phyloP scores from a whole-genome alignment of 2,888 invertebrate species.

The Agrotis clavis region DNA sequence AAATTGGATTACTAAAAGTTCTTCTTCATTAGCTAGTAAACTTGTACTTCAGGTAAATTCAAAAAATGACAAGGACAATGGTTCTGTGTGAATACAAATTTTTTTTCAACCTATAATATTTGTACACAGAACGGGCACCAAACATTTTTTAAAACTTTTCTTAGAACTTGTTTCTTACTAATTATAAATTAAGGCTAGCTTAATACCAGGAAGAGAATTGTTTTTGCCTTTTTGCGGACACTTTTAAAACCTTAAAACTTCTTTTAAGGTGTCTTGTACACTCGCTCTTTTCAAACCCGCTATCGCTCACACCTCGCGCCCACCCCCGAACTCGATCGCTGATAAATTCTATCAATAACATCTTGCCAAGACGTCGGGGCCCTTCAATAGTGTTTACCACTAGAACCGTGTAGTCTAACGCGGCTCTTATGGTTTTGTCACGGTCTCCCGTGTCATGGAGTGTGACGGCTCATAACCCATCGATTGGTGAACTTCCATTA shows the following conservation, averaged over 20 bases:
- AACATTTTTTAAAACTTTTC: too few relatives aligned
- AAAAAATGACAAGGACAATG: too few relatives aligned
- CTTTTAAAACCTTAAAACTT: neutral
- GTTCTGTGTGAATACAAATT: too few relatives aligned
- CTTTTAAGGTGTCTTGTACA: too few relatives aligned
- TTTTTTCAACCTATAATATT: neutral
- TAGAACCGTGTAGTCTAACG: constrained; percentile 81
- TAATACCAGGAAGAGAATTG: too few relatives aligned
- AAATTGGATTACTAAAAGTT: neutral
- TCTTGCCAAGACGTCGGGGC: constrained; percentile 84
- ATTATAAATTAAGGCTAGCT: too few relatives aligned
- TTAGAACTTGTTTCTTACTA: too few relatives aligned
- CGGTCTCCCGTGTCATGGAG: constrained; percentile 47
- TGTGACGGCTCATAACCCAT: constrained; percentile 55
- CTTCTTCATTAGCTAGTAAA: neutral
- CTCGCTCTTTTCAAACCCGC: constrained; percentile 49
- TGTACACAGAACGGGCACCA: neutral
- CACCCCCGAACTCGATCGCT: constrained; percentile 78
- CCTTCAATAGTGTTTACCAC: constrained; percentile 87
- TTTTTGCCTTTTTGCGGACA: neutral
- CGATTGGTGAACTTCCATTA: constrained; percentile 41
- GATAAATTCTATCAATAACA: constrained; percentile 91
- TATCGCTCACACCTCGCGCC: constrained; percentile 55
- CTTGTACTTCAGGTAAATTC: neutral
- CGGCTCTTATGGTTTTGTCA: constrained; percentile 74